Conservation (phyloP, 2,888 invertebrate species). For the Oscheius sp. region DNA sequence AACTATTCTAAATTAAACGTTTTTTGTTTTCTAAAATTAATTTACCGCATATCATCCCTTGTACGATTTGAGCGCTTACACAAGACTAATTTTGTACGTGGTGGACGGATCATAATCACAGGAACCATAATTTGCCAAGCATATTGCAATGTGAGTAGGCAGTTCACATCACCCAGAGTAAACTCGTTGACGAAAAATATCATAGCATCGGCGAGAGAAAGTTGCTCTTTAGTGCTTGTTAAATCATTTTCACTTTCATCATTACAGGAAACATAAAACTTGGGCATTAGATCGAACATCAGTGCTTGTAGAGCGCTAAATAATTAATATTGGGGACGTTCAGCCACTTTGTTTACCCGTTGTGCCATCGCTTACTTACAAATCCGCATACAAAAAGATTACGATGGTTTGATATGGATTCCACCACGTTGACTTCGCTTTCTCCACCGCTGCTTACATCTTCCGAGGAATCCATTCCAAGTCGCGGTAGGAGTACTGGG, state of each 20-base stretch:
- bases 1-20: slow-evolving; percentile 22
- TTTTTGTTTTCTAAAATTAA: not conserved
- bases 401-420: slow-evolving; percentile 13
- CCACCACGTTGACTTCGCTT: slow-evolving; percentile 23
- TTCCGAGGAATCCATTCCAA: slow-evolving; percentile 12
- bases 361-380: slow-evolving; percentile 53
- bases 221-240: slow-evolving; percentile 21
- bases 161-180: slow-evolving; percentile 59
- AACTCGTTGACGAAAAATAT: slow-evolving; percentile 64
- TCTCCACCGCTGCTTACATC: not conserved
- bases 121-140: slow-evolving; percentile 64
- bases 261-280: slow-evolving; percentile 58
- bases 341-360: slow-evolving; percentile 34
- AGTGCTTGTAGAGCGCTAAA: slow-evolving; percentile 54
- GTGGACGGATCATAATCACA: slow-evolving; percentile 61
- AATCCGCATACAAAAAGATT: slow-evolving; percentile 54
- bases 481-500: slow-evolving; percentile 12
- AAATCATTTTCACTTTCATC: slow-evolving; percentile 13
- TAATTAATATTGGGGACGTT: not conserved
- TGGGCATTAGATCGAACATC: slow-evolving; percentile 53
- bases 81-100: slow-evolving; percentile 60
- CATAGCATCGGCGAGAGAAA: slow-evolving; percentile 47
- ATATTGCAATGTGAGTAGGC: slow-evolving; percentile 58
- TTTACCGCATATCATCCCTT: slow-evolving; percentile 32
- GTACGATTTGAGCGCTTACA: slow-evolving; percentile 40